Evolutionary conservation across 2,797 vertebrate genomes (phyloP).

Genomic region (Anisognathus igniventris): DNA sequence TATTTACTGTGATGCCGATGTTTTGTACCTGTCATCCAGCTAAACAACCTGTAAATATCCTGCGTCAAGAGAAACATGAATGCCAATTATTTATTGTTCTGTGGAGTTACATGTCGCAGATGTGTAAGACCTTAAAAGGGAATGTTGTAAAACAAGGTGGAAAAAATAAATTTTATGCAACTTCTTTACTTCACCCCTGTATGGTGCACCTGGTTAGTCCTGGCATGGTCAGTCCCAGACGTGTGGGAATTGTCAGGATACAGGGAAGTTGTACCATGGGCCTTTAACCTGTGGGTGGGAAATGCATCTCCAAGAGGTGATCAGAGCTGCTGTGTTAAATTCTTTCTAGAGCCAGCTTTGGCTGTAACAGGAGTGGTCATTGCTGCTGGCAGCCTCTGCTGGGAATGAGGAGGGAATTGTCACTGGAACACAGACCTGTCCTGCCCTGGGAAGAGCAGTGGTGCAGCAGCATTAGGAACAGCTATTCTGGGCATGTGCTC

Average conservation of each 20-base stretch:
- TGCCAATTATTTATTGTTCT: slow-evolving; percentile 81
- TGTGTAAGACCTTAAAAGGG: slow-evolving; percentile 75
- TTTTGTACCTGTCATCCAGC: slow-evolving; percentile 65
- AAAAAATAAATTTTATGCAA: slow-evolving; percentile 78
- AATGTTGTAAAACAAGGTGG: slow-evolving; percentile 72
- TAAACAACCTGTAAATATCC: slow-evolving; percentile 75
- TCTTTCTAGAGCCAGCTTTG: background rate
- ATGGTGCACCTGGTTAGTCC: background rate
- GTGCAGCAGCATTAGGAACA: background rate
- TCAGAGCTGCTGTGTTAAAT: background rate
- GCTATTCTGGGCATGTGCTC: background rate
- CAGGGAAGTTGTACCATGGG: rapidly evolving
- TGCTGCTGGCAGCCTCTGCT: background rate
- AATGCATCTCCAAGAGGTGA: rapidly evolving
- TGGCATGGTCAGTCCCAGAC: background rate
- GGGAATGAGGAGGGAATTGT: background rate
- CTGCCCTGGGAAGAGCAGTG: background rate
- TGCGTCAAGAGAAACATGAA: slow-evolving; percentile 39
- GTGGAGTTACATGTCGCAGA: slow-evolving; percentile 72
- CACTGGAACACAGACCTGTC: rapidly evolving
- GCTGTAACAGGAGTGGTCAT: background rate
- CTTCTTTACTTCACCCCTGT: slow-evolving; percentile 44
- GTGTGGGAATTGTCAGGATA: background rate
- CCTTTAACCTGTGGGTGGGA: background rate
- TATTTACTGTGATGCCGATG: slow-evolving; percentile 48